Percentiles rank a stretch among this genome's conserved stretches.
Evolutionary conservation across 2,888 invertebrate species (phyloP).

Genomic region (Steinernema hermaphroditum): DNA sequence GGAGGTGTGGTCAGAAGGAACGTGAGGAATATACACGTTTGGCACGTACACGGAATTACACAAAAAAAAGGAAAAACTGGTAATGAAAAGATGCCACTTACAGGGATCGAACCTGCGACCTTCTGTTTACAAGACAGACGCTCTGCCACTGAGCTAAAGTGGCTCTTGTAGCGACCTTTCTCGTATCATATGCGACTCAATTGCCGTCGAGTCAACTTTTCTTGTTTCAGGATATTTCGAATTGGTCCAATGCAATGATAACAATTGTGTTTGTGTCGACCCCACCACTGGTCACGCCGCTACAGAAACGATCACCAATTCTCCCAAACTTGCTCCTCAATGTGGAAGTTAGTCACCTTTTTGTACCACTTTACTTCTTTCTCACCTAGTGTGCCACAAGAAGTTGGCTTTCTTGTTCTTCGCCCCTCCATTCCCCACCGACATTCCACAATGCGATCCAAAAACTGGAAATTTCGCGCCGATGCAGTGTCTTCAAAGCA

Average conservation of each 20-base stretch:
- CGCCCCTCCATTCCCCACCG: neutral
- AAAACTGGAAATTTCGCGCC: slow-evolving; percentile 44
- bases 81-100: slow-evolving; percentile 20
- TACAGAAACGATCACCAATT: slow-evolving; percentile 45
- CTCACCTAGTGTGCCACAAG: neutral
- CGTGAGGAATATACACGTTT: no score
- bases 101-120: slow-evolving; percentile 35
- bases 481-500: slow-evolving; percentile 44
- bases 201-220: neutral
- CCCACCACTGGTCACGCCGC: slow-evolving; percentile 50
- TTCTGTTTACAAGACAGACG: slow-evolving; percentile 38
- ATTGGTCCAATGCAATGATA: slow-evolving; percentile 54
- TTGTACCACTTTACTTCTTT: neutral
- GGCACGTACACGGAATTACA: no score
- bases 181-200: neutral
- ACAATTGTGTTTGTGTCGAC: slow-evolving; percentile 60
- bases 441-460: neutral
- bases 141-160: slow-evolving; percentile 38
- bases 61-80: no score
- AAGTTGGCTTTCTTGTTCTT: neutral
- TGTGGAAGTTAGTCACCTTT: slow-evolving; percentile 44
- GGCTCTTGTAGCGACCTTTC: neutral
- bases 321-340: slow-evolving; percentile 43
- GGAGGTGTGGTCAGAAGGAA: neutral
- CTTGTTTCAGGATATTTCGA: slow-evolving; percentile 54